Conservation (phyloP, 2,113 vertebrate genomes). For the Notechis scutatus region DNA sequence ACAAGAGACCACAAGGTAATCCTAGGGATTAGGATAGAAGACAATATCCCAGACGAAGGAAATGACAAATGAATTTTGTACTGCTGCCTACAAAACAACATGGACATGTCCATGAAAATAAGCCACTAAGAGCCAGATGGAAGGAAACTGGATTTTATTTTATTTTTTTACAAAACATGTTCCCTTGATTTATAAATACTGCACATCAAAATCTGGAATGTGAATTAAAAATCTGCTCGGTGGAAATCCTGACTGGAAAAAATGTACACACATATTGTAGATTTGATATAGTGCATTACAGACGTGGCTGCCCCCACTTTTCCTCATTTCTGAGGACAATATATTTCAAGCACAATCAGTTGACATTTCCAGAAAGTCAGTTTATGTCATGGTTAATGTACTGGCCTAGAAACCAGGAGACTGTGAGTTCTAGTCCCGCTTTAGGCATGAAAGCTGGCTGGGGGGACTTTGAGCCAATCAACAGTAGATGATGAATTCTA, state of each 20-base stretch:
- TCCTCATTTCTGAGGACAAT: background rate
- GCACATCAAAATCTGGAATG: background rate
- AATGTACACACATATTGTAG: background rate
- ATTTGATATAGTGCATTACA: background rate
- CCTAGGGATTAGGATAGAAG: background rate
- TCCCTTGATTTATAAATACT: background rate
- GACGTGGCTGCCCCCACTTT: background rate
- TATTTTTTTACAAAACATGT: background rate
- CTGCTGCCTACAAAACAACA: background rate
- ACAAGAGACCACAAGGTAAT: background rate
- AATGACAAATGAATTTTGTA: background rate
- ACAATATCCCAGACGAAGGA: background rate
- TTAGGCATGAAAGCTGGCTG: background rate
- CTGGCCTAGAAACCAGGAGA: background rate
- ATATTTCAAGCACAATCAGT: background rate
- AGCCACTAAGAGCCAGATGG: background rate
- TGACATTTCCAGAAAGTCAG: background rate
- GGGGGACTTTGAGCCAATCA: background rate
- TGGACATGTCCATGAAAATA: background rate
- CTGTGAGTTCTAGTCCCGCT: background rate
- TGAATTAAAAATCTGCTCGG: background rate
- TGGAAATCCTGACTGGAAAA: background rate
- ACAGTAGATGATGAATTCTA: no score
- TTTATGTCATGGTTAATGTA: background rate
- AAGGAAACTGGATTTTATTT: background rate